A percentile compares a stretch with the other conserved stretches of the same genome.
Evolutionary conservation across 2,113 vertebrate genomes (phyloP).

Genomic region (Zingel zingel): DNA sequence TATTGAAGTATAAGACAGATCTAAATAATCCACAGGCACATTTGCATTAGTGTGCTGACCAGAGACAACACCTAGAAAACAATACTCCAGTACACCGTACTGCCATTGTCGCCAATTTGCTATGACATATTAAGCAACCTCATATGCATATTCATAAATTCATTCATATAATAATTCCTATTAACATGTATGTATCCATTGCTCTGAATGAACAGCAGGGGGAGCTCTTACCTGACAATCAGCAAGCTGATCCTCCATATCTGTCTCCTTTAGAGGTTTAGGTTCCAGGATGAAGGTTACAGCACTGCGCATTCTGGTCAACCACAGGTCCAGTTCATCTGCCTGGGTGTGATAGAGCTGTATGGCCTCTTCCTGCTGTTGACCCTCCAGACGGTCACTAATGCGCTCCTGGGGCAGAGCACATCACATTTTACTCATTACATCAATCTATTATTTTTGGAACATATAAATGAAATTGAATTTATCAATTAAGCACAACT

Average conservation of each 20-base stretch:
- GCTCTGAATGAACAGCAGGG: conserved; percentile 38
- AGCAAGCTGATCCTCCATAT: conserved; percentile 91
- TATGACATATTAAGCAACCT: neutral
- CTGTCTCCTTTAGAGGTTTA: conserved; percentile 82
- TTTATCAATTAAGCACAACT: neutral
- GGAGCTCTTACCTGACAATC: conserved; percentile 91
- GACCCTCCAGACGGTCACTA: conserved; percentile 92
- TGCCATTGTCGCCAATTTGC: neutral
- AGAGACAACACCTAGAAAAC: neutral
- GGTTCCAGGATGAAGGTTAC: conserved; percentile 82
- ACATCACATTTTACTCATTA: conserved; percentile 7
- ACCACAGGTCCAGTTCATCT: conserved; percentile 92
- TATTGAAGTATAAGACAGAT: conserved; percentile 12
- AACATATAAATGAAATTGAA: neutral
- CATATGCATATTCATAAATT: neutral
- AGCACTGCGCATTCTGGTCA: conserved; percentile 84
- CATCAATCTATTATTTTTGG: accelerated
- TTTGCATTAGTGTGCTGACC: conserved; percentile 1
- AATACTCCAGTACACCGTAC: neutral
- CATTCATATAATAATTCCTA: neutral
- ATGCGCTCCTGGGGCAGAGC: conserved; percentile 87
- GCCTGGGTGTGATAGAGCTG: conserved; percentile 88
- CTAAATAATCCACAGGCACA: conserved; percentile 28
- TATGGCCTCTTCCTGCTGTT: conserved; percentile 91
- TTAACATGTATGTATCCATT: neutral